phyloP scores from a whole-genome alignment of 2,113 vertebrate species.

The Solenodon paradoxus region DNA sequence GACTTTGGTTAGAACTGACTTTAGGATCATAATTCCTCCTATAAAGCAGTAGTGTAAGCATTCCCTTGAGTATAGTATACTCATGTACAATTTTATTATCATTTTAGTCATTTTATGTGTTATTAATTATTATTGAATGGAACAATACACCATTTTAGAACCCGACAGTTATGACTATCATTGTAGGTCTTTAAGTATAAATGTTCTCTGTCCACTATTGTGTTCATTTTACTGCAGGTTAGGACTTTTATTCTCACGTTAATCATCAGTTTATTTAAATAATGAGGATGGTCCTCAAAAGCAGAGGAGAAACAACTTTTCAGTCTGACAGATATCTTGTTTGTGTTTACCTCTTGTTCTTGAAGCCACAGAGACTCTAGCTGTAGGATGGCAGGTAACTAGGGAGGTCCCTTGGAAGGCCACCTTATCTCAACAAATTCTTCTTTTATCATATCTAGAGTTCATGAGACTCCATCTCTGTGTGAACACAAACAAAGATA shows the following conservation, averaged over 20 bases:
- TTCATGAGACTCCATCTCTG: neutral
- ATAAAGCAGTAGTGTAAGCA: constrained; percentile 41
- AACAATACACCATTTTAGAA: constrained; percentile 4
- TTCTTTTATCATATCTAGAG: neutral
- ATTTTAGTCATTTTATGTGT: constrained; percentile 36
- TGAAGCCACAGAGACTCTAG: neutral
- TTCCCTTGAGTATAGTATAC: neutral
- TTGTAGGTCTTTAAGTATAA: constrained; percentile 40
- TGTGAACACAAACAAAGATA: neutral
- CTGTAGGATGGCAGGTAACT: neutral
- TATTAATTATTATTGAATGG: constrained; percentile 38
- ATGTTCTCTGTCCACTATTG: neutral
- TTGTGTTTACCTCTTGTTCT: neutral
- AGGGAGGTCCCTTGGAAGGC: neutral
- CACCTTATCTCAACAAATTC: neutral
- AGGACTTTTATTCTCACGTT: constrained; percentile 35
- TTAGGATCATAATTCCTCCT: constrained; percentile 48
- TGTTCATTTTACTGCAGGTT: constrained; percentile 23
- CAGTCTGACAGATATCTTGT: constrained; percentile 13
- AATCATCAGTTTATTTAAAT: constrained; percentile 51
- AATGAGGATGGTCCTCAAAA: constrained; percentile 16
- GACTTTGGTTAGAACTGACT: constrained; percentile 39
- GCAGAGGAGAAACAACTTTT: constrained; percentile 29
- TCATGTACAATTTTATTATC: constrained; percentile 17
- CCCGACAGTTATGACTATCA: neutral